Evolutionary conservation across 2,113 vertebrate species (phyloP).

Genomic region (Uropsilus gracilis): DNA sequence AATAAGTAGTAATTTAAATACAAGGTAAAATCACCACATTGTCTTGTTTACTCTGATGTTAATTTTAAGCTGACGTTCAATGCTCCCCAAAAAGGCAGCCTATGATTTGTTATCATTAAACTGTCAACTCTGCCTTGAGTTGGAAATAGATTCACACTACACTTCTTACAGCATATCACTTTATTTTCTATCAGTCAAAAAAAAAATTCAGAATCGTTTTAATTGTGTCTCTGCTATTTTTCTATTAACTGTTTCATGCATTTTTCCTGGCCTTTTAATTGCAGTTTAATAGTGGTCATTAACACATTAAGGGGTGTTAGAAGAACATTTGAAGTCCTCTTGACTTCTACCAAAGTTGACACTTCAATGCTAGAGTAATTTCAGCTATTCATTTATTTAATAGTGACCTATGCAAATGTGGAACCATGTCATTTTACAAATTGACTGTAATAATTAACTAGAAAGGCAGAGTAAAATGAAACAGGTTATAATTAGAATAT

Average conservation of each 20-base stretch:
- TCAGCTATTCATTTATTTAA: conserved; percentile 95
- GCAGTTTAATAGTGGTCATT: conserved; percentile 96
- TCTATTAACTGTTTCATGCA: conserved; percentile 93
- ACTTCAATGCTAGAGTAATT: conserved; percentile 95
- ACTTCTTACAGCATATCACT: conserved; percentile 87
- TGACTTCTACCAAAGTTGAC: conserved; percentile 96
- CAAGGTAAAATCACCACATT: conserved; percentile 89
- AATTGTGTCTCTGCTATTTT: conserved; percentile 90
- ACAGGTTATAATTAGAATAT: conserved; percentile 94
- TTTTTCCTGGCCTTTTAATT: conserved; percentile 94
- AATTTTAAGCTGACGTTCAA: conserved; percentile 87
- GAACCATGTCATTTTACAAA: conserved; percentile 94
- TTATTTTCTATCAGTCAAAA: conserved; percentile 92
- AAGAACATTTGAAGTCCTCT: conserved; percentile 94
- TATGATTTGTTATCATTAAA: conserved; percentile 94
- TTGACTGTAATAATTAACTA: conserved; percentile 95
- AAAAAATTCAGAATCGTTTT: conserved; percentile 84
- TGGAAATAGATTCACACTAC: conserved; percentile 88
- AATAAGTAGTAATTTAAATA: conserved; percentile 91
- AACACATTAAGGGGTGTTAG: conserved; percentile 95
- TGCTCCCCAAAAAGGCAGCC: conserved; percentile 88
- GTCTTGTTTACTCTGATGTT: conserved; percentile 90
- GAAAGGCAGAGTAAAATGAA: conserved; percentile 92
- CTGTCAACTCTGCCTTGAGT: conserved; percentile 90
- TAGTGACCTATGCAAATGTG: conserved; percentile 96